Percentiles rank a stretch among this genome's conserved stretches.
Evolutionary conservation across 2,888 invertebrate species (phyloP).

Genomic region (Chymomyza procnemis): DNA sequence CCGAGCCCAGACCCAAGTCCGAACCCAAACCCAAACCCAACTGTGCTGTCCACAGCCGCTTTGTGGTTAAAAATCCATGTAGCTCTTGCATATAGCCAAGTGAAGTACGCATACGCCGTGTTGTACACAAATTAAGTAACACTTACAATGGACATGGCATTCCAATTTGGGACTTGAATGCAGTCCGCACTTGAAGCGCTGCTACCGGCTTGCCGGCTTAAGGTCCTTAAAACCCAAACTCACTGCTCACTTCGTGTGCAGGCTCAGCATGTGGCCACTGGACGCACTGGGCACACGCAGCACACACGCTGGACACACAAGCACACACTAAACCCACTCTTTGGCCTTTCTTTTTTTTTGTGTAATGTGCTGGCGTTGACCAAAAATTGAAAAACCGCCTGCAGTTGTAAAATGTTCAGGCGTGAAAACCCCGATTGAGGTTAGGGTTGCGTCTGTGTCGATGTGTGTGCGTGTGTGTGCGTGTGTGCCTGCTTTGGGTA

Average conservation of each 20-base stretch:
- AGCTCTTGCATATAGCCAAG: conserved; percentile 55
- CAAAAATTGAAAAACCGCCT: conserved; percentile 73
- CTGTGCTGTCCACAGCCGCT: not conserved
- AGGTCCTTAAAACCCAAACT: not conserved
- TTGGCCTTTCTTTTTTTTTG: conserved; percentile 36
- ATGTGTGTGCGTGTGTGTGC: conserved; percentile 2
- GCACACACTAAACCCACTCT: not conserved
- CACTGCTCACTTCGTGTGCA: not conserved
- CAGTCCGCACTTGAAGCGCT: conserved; percentile 40
- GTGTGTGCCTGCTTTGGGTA: not conserved
- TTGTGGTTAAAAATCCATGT: not conserved
- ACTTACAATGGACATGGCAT: conserved; percentile 60
- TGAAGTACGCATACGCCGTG: conserved; percentile 32
- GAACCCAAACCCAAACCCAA: not conserved
- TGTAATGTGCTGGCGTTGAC: conserved; percentile 34
- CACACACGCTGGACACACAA: not conserved
- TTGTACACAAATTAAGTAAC: conserved; percentile 67
- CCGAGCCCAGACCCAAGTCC: too few species aligned
- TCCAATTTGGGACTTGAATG: conserved; percentile 49
- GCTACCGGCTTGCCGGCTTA: conserved; percentile 40
- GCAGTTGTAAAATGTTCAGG: conserved; percentile 73
- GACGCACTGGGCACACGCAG: not conserved
- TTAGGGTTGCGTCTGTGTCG: conserved; percentile 30
- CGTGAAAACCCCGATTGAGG: conserved; percentile 71
- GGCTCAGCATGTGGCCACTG: not conserved